Percentiles rank a stretch among this genome's conserved stretches.
Conservation (phyloP, 2,113 vertebrate species). For the Poecilia latipinna region DNA sequence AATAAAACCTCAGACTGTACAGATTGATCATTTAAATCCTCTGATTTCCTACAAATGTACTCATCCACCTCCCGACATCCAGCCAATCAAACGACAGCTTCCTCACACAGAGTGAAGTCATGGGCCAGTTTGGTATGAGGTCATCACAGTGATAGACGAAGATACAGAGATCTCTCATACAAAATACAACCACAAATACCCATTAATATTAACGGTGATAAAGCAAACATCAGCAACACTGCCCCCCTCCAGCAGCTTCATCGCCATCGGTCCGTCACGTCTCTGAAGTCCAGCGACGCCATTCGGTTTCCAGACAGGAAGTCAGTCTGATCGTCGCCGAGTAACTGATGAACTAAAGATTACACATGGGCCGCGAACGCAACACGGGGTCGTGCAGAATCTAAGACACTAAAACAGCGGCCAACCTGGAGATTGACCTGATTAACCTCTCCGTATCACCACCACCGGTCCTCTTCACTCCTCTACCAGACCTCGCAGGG, state of each 20-base stretch:
- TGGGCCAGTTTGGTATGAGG: slow-evolving; percentile 40
- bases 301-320: slow-evolving; percentile 40
- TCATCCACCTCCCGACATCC: not conserved
- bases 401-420: slow-evolving; percentile 30
- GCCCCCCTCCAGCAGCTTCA: slow-evolving; percentile 17
- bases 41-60: not conserved
- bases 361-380: slow-evolving; percentile 10
- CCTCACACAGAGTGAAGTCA: slow-evolving; percentile 10
- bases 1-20: not conserved
- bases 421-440: not conserved
- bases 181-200: slow-evolving; percentile 13
- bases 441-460: not conserved
- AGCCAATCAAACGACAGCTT: slow-evolving; percentile 16
- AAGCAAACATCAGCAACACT: slow-evolving; percentile 37
- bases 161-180: slow-evolving; percentile 14
- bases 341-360: slow-evolving; percentile 30
- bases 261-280: slow-evolving; percentile 21
- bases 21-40: not conserved
- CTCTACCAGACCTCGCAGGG: slow-evolving; percentile 97
- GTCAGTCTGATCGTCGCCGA: slow-evolving; percentile 33
- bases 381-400: slow-evolving; percentile 9
- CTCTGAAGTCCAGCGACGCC: slow-evolving; percentile 24
- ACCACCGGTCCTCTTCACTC: not conserved
- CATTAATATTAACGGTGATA: slow-evolving; percentile 35
- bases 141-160: slow-evolving; percentile 69